Base-by-base conservation (phyloP, 1,140 invertebrate species). In the Xylocopa sonorina region DNA sequence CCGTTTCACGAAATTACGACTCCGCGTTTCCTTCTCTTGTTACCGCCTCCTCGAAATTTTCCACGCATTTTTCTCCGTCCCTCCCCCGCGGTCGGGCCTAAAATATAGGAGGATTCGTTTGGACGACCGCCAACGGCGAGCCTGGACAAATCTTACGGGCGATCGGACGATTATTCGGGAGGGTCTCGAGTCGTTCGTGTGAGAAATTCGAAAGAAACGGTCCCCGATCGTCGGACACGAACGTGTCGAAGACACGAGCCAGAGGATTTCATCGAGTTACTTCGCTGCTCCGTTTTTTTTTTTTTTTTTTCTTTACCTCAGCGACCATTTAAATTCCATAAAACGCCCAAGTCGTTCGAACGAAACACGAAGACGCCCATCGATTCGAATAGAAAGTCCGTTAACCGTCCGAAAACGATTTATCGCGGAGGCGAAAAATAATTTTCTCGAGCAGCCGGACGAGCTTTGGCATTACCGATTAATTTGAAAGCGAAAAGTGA, bases 1-100 rank as follows among this genome's bases (percentile, higher is more conserved):
- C 41, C 21, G 38, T 78, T 34, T 10, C 29, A 24, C 27, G 9
- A 73, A 78, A 63, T 78, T 73, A 78, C 50, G 69, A 57, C 58
- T 21, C 4, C 41, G 5, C 14, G 38, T 34, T 27, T 24, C 50
- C 18, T 18, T 24, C 16, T 57, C 24, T n/a, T 24, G 4, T 3
- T 29, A 18, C 14, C 38, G 14, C 9, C 9, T 58, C 6, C 10
- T n/a, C 46, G 6, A 3, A 55, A n/a, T 2, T 55, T 18, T 38
- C 51, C 27, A 4, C 21, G 4, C 38, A 29, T 21, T 16, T 63
- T 14, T 50, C 21, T n/a, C 43, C 16, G 9, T 14, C 43, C 14
- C 43, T 0, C 0, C 12, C 14, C 12, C 43, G 0, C 10, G 12
- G 43, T 46, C 43, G 0, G 10, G 10, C 1, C 43, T 2, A 60